Evolutionary conservation across 2,888 invertebrate species (phyloP).

Genomic region (Dusona sp.): DNA sequence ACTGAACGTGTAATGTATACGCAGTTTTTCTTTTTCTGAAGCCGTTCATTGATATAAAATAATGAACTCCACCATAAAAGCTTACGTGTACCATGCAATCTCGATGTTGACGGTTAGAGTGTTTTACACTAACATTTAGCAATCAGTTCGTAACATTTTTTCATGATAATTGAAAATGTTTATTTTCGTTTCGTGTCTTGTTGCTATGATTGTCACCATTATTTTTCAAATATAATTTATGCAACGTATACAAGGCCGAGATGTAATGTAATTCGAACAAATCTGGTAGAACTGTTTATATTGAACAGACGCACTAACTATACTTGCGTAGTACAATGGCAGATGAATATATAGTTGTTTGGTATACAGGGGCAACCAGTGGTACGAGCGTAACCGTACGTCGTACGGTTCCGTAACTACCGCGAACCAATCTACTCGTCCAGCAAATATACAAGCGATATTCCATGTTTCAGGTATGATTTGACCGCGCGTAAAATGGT

Average conservation of each 20-base stretch:
- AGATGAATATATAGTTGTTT: background rate
- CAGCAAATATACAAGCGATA: conserved; percentile 5
- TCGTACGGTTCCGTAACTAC: conserved; percentile 29
- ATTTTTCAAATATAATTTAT: too few species aligned
- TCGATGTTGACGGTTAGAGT: too few species aligned
- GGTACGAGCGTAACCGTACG: conserved; percentile 26
- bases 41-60: background rate
- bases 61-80: background rate
- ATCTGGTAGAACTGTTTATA: too few species aligned
- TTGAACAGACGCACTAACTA: background rate
- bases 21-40: background rate
- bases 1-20: too few species aligned
- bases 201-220: too few species aligned
- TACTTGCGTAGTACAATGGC: background rate
- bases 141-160: too few species aligned
- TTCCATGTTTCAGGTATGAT: conserved; percentile 32
- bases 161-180: too few species aligned
- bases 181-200: too few species aligned
- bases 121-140: too few species aligned
- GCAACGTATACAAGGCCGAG: too few species aligned
- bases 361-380: background rate
- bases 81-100: too few species aligned
- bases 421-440: conserved; percentile 33
- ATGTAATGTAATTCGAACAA: too few species aligned
- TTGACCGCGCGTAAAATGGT: conserved; percentile 55